Base-by-base conservation (phyloP, 2,113 vertebrate species). In the Rhinichthys klamathensis region DNA sequence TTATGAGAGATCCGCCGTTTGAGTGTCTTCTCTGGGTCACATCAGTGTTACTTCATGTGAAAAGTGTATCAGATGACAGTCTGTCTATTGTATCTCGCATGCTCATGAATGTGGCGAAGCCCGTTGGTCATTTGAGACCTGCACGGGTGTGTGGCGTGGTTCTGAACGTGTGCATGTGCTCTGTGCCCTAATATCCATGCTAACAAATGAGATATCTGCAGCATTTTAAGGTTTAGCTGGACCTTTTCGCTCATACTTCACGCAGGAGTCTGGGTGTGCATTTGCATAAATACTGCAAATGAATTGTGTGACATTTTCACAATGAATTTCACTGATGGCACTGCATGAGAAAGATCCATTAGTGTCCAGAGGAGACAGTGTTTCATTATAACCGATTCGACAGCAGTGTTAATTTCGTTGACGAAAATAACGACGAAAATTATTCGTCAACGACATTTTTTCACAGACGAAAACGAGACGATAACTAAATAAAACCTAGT, bases 251-350 rank as follows among this genome's bases (percentile, higher is more conserved):
- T 54, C 74, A 16, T 16, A n/a, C 77, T 65, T 46, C 18, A 23
- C 5, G 2, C 60, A 23, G 18, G 58, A 77, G 51, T 25, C 77
- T 4, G 60, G 13, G 27, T 3, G 27, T 65, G 61, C 3, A 15
- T 81, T 25, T 30, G 41, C 18, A 51, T 67, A 51, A 69, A 51
- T 32, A 13, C 4, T 81, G 61, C 61, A 81, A 51, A 76, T 51
- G 30, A 69, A 81, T 81, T 13, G 30, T 81, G 44, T 81, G 79
- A 51, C 79, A 69, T 81, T 81, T 81, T 51, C 44, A 51, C 61
- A 65, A 81, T 69, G 79, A 81, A 67, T 81, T 30, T 69, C 10
- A 51, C 41, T 23, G 79, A 81, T 81, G 27, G 27, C 27, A 32
- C 18, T 81, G 72, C 38, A 77, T 63, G 5, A 61, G 56, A 46